Conservation (phyloP, 1,140 invertebrate species). For the Zaprionus inermis region DNA sequence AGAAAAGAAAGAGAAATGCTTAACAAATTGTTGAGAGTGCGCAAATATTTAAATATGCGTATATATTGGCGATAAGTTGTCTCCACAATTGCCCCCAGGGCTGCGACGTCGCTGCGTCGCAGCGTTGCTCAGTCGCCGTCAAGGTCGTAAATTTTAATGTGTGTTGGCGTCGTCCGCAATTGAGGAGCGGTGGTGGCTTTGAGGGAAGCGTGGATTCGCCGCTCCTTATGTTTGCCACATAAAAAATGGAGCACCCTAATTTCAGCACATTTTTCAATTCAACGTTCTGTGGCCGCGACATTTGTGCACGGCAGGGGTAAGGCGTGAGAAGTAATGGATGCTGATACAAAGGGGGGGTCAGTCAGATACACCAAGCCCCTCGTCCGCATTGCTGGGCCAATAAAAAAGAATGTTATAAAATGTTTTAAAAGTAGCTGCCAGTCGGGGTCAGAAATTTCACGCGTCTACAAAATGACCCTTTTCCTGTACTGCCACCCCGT, state of each 20-base stretch:
- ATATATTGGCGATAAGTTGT: constrained; percentile 69
- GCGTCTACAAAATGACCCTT: constrained; percentile 78
- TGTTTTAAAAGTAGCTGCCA: constrained; percentile 33
- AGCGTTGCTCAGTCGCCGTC: constrained; percentile 26
- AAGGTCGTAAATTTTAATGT: constrained; percentile 73
- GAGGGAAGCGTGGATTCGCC: not conserved
- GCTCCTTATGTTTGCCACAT: constrained; percentile 9
- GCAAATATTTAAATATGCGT: constrained; percentile 31
- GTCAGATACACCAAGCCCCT: no score
- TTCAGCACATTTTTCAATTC: constrained; percentile 67
- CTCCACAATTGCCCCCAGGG: constrained; percentile 53
- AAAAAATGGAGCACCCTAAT: constrained; percentile 42
- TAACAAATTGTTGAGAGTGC: constrained; percentile 19
- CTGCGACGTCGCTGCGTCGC: constrained; percentile 10
- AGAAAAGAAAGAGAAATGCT: constrained; percentile 17
- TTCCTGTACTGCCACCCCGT: constrained; percentile 46
- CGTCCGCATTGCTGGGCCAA: constrained; percentile 27
- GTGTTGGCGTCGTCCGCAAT: constrained; percentile 29
- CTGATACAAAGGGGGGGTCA: not conserved
- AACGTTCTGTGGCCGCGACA: constrained; percentile 43
- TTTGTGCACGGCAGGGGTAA: constrained; percentile 4
- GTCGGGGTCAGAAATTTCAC: constrained; percentile 68
- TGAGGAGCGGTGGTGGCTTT: not conserved
- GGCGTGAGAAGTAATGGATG: constrained; percentile 5
- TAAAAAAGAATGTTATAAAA: constrained; percentile 47